Conservation (phyloP, 2,797 vertebrate genomes). For the Pseudochirops corinnae region DNA sequence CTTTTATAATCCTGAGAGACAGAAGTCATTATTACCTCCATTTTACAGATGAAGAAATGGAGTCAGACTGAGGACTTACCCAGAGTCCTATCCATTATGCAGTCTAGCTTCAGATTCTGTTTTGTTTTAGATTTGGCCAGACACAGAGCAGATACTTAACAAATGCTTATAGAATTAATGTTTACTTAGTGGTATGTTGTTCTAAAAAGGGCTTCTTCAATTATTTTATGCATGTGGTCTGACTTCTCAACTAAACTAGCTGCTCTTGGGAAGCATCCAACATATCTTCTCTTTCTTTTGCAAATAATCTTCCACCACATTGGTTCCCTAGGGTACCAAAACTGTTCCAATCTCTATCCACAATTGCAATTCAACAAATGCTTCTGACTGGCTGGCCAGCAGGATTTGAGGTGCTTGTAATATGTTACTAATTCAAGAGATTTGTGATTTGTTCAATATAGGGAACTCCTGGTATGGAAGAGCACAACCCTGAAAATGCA, state of each 20-base stretch:
- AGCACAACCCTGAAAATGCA: background rate
- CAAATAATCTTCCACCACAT: background rate
- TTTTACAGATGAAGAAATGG: background rate
- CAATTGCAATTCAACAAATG: background rate
- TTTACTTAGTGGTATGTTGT: background rate
- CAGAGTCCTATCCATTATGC: background rate
- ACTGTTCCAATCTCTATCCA: background rate
- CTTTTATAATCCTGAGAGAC: background rate
- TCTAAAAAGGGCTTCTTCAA: conserved; percentile 16
- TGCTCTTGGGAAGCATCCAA: background rate
- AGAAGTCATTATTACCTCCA: background rate
- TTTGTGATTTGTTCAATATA: background rate
- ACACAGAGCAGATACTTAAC: background rate
- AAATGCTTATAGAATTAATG: background rate
- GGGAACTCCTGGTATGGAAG: background rate
- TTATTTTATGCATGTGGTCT: background rate
- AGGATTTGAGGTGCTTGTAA: background rate
- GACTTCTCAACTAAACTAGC: background rate
- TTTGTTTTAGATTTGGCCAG: background rate
- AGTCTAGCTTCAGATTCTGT: background rate
- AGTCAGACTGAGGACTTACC: background rate
- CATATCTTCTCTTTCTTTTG: background rate
- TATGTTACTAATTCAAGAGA: background rate
- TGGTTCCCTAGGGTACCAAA: background rate
- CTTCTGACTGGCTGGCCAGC: background rate